phyloP scores from a whole-genome alignment of 2,113 vertebrate genomes.

The Nothocercus nigrocapillus region DNA sequence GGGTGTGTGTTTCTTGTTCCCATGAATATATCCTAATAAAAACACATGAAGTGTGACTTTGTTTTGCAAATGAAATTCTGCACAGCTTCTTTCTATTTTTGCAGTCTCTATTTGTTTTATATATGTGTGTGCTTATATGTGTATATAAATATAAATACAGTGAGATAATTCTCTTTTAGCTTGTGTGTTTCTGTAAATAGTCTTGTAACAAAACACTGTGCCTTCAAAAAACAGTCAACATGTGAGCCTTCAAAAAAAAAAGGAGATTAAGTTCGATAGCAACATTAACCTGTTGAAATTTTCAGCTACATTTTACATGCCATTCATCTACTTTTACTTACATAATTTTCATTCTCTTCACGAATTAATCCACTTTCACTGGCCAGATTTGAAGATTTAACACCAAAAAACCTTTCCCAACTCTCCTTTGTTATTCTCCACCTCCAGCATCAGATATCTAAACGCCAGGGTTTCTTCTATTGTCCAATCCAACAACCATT shows the following conservation, averaged over 20 bases:
- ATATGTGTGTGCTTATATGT: neutral
- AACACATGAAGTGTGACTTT: neutral
- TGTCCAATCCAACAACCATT: neutral
- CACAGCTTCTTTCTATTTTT: neutral
- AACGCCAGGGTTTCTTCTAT: neutral
- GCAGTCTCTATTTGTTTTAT: neutral
- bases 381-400: neutral
- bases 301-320: neutral
- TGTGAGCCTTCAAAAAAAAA: neutral
- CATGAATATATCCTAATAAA: slow-evolving; percentile 8
- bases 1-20: neutral
- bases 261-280: neutral
- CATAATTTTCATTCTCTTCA: neutral
- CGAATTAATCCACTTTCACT: neutral
- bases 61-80: slow-evolving; percentile 28
- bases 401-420: neutral
- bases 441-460: neutral
- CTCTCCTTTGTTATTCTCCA: neutral
- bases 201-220: neutral
- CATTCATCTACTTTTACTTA: neutral
- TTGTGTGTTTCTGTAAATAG: neutral
- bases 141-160: neutral
- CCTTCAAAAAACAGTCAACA: neutral
- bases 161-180: neutral
- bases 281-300: neutral